Base-by-base conservation (phyloP, 2,113 vertebrate species). In the Lepidothrix coronata region DNA sequence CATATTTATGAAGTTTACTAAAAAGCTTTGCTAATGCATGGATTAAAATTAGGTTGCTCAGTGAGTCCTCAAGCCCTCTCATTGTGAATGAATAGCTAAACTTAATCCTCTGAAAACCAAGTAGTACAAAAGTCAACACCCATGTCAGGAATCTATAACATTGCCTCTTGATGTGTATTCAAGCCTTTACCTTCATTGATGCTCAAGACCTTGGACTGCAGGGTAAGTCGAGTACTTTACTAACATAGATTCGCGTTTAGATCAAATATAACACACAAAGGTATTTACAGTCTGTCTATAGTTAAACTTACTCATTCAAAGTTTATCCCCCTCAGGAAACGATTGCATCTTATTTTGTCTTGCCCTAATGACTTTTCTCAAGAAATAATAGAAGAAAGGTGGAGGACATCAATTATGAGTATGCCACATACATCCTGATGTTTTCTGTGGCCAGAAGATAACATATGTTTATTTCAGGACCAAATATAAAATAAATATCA, bases 71-170 rank as follows among this genome's bases (percentile, higher is more conserved):
- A 55, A 80, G 33, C 23, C n/a, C 48, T 71, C 48, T 67, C 22
- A 30, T 31, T 72, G 52, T 84, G 46, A 88, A 90, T 14, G 8
- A 93, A 74, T 52, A 80, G 15, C 63, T 86, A 74, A 84, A 86
- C 43, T 83, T 92, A 96, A 94, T 93, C 88, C 82, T 90, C 85
- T 83, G 90, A 78, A 96, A 96, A 84, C n/a, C 33, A 88, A 74
- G 63, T 13, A 84, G 72, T 77, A 72, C 55, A 88, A 83, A 93
- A 96, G 79, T 95, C 82, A 95, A 87, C 89, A 87, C 11, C 12
- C 1, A 0, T 87, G 65, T 78, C 80, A 44, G 22, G 63, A 91
- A 93, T 91, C 92, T 75, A 15, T 91, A 94, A 46, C 52, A 14
- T 6, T 75, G 21, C 41, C 14, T 89, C 89, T 68, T 82, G 28